These are phyloP conservation scores for Geophilus truncorum DNA, from an alignment of 2,888 invertebrate species.

Conservation along the genomic window DNA sequence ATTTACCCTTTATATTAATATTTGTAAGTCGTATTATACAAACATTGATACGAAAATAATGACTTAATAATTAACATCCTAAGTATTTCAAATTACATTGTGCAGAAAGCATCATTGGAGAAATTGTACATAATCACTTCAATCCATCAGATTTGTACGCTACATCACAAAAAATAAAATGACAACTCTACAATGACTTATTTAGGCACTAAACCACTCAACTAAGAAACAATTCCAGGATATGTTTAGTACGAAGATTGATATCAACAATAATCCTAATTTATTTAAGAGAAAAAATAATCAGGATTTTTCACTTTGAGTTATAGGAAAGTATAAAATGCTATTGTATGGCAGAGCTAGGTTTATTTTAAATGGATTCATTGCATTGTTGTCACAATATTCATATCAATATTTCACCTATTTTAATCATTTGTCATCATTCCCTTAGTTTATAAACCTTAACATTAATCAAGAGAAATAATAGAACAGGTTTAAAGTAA, in stretches of 20 bases:
- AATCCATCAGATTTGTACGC: constrained; percentile 18
- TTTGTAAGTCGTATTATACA: constrained; percentile 1
- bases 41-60: constrained; percentile 23
- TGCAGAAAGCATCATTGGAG: constrained; percentile 25
- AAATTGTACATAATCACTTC: constrained; percentile 23
- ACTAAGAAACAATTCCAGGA: neutral
- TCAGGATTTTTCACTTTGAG: neutral
- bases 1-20: neutral
- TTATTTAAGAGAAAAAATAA: neutral
- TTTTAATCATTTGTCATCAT: neutral
- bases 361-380: constrained; percentile 13
- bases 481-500: no score
- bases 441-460: no score
- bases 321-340: constrained; percentile 5
- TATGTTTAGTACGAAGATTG: neutral
- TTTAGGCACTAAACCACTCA: constrained; percentile 10
- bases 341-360: constrained; percentile 7
- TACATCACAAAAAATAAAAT: constrained; percentile 22
- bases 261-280: neutral
- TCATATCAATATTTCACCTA: neutral
- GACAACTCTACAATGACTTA: constrained; percentile 18
- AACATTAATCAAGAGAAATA: no score
- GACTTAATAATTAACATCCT: constrained; percentile 17
- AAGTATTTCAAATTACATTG: constrained; percentile 23
- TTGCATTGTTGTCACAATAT: constrained; percentile 23